A percentile compares a stretch with the other conserved stretches of the same genome.
Evolutionary conservation across 2,113 vertebrate species (phyloP).

Genomic region (Rutilus rutilus): DNA sequence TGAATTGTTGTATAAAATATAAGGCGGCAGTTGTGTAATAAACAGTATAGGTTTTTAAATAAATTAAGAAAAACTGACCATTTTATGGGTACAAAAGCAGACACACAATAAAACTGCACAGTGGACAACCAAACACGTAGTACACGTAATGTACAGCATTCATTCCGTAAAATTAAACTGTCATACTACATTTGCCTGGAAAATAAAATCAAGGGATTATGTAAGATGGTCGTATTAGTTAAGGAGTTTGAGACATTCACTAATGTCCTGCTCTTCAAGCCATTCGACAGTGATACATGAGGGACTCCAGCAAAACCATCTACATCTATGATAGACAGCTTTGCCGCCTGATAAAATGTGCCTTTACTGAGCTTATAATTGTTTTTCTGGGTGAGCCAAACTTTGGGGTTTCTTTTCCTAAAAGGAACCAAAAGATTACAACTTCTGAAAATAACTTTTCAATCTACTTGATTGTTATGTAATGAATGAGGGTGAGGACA

Average conservation of each 20-base stretch:
- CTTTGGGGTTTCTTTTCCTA: background rate
- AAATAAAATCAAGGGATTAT: background rate
- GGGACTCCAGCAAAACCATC: slow-evolving; percentile 4
- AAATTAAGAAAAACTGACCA: background rate
- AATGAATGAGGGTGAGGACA: slow-evolving; percentile 1
- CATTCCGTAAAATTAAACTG: background rate
- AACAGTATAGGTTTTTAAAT: background rate
- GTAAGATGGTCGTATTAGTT: background rate
- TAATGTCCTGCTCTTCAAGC: background rate
- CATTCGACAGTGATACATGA: background rate
- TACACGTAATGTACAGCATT: background rate
- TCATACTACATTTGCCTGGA: background rate
- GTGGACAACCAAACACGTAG: background rate
- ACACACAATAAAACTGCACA: background rate
- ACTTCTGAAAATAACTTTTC: slow-evolving; percentile 4
- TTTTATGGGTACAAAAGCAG: background rate
- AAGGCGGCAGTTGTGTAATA: background rate
- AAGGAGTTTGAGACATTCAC: slow-evolving; percentile 2
- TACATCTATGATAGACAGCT: background rate
- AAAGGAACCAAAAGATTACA: slow-evolving; percentile 3
- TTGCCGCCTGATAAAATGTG: background rate
- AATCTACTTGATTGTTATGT: slow-evolving; percentile 15
- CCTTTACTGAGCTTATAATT: background rate
- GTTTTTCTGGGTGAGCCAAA: background rate
- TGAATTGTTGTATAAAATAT: background rate